Conservation (phyloP, 2,797 vertebrate species). For the Darevskia nairensis region DNA sequence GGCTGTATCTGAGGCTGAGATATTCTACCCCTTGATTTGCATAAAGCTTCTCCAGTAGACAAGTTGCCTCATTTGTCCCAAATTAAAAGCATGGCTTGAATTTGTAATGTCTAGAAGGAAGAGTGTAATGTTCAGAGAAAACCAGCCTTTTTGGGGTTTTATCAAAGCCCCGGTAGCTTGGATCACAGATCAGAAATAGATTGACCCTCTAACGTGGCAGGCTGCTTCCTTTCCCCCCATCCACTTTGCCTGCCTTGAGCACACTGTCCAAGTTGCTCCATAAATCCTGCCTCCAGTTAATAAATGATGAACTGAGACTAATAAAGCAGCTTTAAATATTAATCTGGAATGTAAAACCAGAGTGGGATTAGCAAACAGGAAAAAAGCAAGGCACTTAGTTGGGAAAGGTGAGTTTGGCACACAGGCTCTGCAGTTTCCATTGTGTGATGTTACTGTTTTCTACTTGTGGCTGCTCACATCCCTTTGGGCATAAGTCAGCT, state of each 20-base stretch:
- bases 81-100: neutral
- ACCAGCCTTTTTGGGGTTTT: neutral
- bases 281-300: conserved; percentile 45
- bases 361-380: neutral
- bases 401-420: neutral
- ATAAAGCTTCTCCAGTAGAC: neutral
- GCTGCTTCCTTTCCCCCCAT: neutral
- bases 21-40: neutral
- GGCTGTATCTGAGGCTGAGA: neutral
- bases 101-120: neutral
- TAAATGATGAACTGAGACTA: conserved; percentile 68
- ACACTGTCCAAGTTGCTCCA: neutral
- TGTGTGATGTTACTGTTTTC: neutral
- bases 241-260: neutral
- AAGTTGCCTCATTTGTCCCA: neutral
- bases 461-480: too few relatives aligned
- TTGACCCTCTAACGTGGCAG: neutral
- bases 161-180: neutral
- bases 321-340: conserved; percentile 64
- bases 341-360: conserved; percentile 5
- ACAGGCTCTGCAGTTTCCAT: accelerated
- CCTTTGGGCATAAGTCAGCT: neutral
- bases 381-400: neutral
- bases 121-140: neutral
- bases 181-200: neutral